Conservation (phyloP, 2,888 invertebrate species). For the Drosophila crucigera region DNA sequence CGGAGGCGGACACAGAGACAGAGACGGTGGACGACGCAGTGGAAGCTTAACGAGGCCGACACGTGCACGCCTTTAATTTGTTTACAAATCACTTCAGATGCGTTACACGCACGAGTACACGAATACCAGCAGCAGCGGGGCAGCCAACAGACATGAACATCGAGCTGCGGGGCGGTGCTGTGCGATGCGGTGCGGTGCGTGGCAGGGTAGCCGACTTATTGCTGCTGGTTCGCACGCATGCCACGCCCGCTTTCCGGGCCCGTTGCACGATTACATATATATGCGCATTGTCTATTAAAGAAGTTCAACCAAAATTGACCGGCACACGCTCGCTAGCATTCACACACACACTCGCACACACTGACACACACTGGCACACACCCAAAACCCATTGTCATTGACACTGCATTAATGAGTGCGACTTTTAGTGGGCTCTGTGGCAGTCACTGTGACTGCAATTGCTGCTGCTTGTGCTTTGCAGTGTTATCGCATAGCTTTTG, state of each 20-base stretch:
- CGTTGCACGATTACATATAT: constrained; percentile 7
- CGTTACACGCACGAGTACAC: constrained; percentile 82
- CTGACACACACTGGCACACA: neutral
- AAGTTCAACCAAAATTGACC: constrained; percentile 59
- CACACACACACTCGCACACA: constrained; percentile 22
- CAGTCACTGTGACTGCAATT: constrained; percentile 25
- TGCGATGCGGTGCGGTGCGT: neutral
- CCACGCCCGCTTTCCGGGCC: constrained; percentile 46
- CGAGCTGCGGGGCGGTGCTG: neutral
- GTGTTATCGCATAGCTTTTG: constrained; percentile 47
- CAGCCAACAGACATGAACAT: neutral
- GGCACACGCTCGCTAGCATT: constrained; percentile 46
- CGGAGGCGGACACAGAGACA: neutral
- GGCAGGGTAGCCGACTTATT: constrained; percentile 24
- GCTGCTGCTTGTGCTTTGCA: constrained; percentile 21
- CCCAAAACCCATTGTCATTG: constrained; percentile 50
- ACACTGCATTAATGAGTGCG: constrained; percentile 67
- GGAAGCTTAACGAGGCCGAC: constrained; percentile 84
- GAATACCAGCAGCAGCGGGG: constrained; percentile 28
- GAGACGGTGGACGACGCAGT: constrained; percentile 63
- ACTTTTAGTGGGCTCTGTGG: constrained; percentile 46
- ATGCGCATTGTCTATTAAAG: constrained; percentile 59
- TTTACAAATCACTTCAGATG: constrained; percentile 86
- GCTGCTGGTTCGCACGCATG: constrained; percentile 59
- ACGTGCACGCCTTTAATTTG: constrained; percentile 85